A percentile compares a stretch with the other conserved stretches of the same genome.
phyloP scores from a whole-genome alignment of 64 coral and sea anemone species.

The Actinia tenebrosa region DNA sequence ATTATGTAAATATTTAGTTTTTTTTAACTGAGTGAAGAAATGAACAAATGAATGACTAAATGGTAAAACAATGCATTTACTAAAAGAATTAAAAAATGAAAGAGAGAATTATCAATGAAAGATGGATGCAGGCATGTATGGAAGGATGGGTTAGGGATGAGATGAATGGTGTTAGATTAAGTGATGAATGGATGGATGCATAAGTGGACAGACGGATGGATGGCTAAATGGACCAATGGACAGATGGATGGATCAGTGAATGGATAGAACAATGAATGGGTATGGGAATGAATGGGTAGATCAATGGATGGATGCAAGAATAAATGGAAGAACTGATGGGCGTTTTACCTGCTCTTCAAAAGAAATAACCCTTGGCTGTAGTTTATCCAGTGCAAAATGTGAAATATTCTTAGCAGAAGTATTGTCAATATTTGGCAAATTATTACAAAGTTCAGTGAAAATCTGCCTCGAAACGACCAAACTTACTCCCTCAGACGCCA shows the following conservation, averaged over 20 bases:
- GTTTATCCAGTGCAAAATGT: constrained; percentile 85
- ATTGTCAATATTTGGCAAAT: constrained; percentile 62
- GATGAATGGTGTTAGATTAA: no score
- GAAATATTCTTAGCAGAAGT: constrained; percentile 67
- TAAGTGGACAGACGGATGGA: no score
- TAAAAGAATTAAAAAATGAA: neutral
- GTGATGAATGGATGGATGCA: neutral
- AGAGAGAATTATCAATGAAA: neutral
- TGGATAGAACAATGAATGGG: neutral
- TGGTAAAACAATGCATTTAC: neutral
- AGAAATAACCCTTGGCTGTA: constrained; percentile 84
- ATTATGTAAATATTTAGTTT: neutral
- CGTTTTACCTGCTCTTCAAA: constrained; percentile 89
- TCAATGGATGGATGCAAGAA: neutral
- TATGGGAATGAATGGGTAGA: neutral
- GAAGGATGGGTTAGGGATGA: no score
- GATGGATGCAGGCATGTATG: no score
- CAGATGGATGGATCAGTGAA: neutral
- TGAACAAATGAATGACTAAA: neutral
- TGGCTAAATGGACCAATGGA: neutral
- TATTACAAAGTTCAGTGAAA: constrained; percentile 79
- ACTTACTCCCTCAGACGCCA: constrained; percentile 85
- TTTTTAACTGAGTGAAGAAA: neutral
- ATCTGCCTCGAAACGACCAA: constrained; percentile 93
- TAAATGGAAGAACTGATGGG: neutral